Base-by-base conservation (phyloP, 2,113 vertebrate genomes). In the Bubo blakistoni region DNA sequence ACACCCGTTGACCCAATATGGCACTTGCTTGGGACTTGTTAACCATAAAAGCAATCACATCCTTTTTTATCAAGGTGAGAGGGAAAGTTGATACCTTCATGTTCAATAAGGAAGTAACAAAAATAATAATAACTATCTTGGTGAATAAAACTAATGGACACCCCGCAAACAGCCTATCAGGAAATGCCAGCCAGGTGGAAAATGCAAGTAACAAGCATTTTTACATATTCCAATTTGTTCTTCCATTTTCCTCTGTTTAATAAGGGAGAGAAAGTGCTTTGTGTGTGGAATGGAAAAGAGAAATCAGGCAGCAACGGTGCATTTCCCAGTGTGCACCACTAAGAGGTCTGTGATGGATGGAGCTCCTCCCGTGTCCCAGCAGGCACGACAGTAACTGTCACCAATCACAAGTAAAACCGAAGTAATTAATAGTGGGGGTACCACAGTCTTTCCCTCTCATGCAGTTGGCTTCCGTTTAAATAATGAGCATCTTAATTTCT, bases 181-280 rank as follows among this genome's bases (percentile, higher is more conserved):
- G 46, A 71, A 61, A 61, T 0, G 2, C 36, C 92, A 94, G 84
- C 81, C 81, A 49, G 61, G 63, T 26, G 76, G 63, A 85, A 96
- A 95, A 74, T 16, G 57, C 76, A 36, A 74, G 76, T 16, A 59
- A 84, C 4, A 13, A 77, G 63, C 38, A 44, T 58, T 95, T 82
- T 82, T 76, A 30, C 72, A 40, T 57, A 65, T 79, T 89, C 38
- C 65, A 72, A 34, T 79, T 92, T 94, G 61, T 89, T 81, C 86
- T 96, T 66, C 83, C n/a, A 19, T 74, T 83, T 74, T 21, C 24
- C 27, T 70, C 59, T 71, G 55, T 34, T 92, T 76, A 71, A 57
- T 49, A 91, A 88, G 38, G 36, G 49, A 70, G 77, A 59, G 47
- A 44, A 85, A 61, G 62, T 0, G 3, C 55, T 70, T 6, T 2